A percentile compares a stretch with the other conserved stretches of the same genome.
Evolutionary conservation across 2,888 invertebrate species (phyloP).

Genomic region (Synanthedon formicaeformis): DNA sequence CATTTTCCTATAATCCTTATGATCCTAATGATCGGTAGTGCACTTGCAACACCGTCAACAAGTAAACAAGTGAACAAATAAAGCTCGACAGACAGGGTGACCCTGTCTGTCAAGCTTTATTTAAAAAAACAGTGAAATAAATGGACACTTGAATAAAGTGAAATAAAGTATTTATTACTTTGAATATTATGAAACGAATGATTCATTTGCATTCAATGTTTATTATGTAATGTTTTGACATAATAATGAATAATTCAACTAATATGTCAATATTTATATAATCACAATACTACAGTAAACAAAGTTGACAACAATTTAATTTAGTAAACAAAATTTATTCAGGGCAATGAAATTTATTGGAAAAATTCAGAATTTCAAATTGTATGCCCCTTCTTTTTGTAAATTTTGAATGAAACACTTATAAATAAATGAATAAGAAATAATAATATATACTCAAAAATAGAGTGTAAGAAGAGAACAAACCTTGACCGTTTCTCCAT

Average conservation of each 20-base stretch:
- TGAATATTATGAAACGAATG: not conserved
- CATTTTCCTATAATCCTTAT: no score
- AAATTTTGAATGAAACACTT: not conserved
- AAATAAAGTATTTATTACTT: not conserved
- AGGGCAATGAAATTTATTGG: not conserved
- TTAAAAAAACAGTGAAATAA: no score
- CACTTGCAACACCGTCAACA: no score
- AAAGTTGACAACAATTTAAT: no score
- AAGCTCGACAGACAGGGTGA: no score
- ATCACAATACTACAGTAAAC: not conserved
- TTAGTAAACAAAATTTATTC: not conserved
- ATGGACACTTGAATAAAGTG: no score
- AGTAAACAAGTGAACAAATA: no score
- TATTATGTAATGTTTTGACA: slow-evolving; percentile 54
- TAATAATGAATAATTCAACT: slow-evolving; percentile 45
- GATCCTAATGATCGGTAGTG: no score
- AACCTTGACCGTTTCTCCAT: slow-evolving; percentile 87
- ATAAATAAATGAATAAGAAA: not conserved
- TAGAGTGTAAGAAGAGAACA: not conserved
- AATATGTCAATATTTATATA: slow-evolving; percentile 43
- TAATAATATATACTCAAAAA: not conserved
- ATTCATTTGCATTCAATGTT: slow-evolving; percentile 17
- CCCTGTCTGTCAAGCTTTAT: no score
- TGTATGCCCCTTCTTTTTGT: not conserved
- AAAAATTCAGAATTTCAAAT: not conserved